phyloP scores from a whole-genome alignment of 2,888 invertebrate genomes.

The Dendrolimus houi region DNA sequence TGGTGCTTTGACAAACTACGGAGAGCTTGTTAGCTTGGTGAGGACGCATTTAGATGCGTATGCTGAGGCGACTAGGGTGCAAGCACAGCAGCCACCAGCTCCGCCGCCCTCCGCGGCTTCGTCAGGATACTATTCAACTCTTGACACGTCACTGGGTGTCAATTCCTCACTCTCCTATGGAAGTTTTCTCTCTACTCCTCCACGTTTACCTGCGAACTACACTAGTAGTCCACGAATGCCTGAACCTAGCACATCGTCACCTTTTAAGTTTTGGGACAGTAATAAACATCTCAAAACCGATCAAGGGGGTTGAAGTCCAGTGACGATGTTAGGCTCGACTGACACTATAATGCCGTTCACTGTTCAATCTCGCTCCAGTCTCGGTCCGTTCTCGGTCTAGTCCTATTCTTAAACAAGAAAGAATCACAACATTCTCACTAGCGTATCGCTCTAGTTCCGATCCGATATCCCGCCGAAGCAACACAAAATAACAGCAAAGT shows the following conservation, averaged over 20 bases:
- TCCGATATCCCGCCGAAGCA: no score
- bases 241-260: conserved; percentile 48
- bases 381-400: no score
- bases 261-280: conserved; percentile 60
- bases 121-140: conserved; percentile 69
- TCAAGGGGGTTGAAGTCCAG: conserved; percentile 56
- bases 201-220: conserved; percentile 54
- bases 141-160: conserved; percentile 66
- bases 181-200: conserved; percentile 59
- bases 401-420: no score
- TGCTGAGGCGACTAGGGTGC: conserved; percentile 55
- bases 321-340: conserved; percentile 16
- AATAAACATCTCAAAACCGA: conserved; percentile 43
- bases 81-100: conserved; percentile 52
- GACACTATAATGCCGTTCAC: no score
- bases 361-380: no score
- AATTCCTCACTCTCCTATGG: conserved; percentile 67
- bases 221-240: conserved; percentile 63
- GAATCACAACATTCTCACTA: no score
- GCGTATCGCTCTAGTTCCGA: no score
- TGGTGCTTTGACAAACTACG: conserved; percentile 46
- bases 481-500: no score
- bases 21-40: conserved; percentile 55
- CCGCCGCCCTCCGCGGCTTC: conserved; percentile 65
- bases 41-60: conserved; percentile 67